Evolutionary conservation across 1,140 invertebrate genomes (phyloP), one percentile per base, ranked within the genome.

Genomic region (Trichogramma pretiosum): DNA sequence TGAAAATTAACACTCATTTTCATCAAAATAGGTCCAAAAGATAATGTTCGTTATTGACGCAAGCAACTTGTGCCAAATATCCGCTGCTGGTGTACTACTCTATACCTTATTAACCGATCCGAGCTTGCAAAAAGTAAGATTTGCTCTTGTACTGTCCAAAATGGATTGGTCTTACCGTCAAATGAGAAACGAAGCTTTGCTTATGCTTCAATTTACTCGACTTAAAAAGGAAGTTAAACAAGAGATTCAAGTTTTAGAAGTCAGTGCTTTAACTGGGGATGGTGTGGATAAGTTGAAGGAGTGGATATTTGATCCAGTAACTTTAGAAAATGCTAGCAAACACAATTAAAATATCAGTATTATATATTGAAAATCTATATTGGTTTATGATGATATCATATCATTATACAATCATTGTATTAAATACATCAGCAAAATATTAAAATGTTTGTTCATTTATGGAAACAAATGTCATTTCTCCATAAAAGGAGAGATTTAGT

Each of bases 141-240:
- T 89, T 53, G 72, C 87, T 16, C 58, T 89, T 40, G 78, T 88
- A 0, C 63, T 90, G 8, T 80, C 82, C 13, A 90, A 89, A 71
- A 87, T 85, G 81, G 86, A 90, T 57, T 78, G 82, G 2, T 84
- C 84, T 10, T 87, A 87, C 64, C 73, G 84, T 17, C 85, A 88
- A 63, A 87, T 87, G 81, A 70, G 85, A 21, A 88, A 89, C 57
- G 83, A 89, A 62, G 83, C 85, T 2, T 61, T 89, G 22, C 67
- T 90, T 3, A 87, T 89, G 81, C 67, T 88, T 44, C 82, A 89
- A 62, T 74, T 80, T 57, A 71, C 74, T 18, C 74, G 81, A 34
- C 64, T 85, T 11, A 73, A 79, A 55, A 75, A 72, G 45, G 81
- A 87, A 67, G 73, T 84, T 1, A 60, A 62, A 5, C 82, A 84